Evolutionary conservation across 2,888 invertebrate genomes (phyloP).

Genomic region (Rhogogaster chlorosoma): DNA sequence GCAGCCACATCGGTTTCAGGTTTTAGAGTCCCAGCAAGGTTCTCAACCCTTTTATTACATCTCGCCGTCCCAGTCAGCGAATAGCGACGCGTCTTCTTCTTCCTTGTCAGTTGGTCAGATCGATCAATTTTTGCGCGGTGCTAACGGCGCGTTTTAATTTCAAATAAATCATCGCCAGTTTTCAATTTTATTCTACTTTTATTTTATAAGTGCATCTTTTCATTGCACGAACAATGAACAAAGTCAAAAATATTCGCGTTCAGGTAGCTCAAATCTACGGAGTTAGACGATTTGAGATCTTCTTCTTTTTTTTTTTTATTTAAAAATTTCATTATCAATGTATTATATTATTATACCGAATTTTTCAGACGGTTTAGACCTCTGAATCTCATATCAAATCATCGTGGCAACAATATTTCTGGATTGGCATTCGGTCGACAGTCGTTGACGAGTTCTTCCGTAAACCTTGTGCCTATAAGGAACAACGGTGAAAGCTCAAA

Average conservation of each 20-base stretch:
- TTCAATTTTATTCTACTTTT: background rate
- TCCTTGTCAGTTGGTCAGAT: slow-evolving; percentile 85
- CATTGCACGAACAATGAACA: background rate
- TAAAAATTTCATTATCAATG: background rate
- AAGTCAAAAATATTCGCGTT: background rate
- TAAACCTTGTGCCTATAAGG: slow-evolving; percentile 8
- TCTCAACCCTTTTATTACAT: slow-evolving; percentile 76
- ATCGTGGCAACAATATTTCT: background rate
- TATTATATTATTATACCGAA: background rate
- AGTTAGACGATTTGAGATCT: background rate
- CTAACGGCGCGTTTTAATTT: slow-evolving; percentile 54
- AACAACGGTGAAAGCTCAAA: slow-evolving; percentile 37
- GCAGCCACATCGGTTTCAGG: slow-evolving; percentile 73
- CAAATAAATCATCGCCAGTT: background rate
- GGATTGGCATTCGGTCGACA: background rate
- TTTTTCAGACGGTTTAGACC: background rate
- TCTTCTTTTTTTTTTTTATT: background rate
- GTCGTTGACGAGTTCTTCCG: slow-evolving; percentile 40
- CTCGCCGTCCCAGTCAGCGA: slow-evolving; percentile 66
- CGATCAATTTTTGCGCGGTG: slow-evolving; percentile 88
- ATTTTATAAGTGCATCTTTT: background rate
- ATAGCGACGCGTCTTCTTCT: slow-evolving; percentile 54
- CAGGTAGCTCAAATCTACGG: background rate
- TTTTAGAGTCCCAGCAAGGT: slow-evolving; percentile 73
- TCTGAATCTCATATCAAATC: background rate